Evolutionary conservation across 1,140 invertebrate species (phyloP).

Genomic region (Whitmania pigra): DNA sequence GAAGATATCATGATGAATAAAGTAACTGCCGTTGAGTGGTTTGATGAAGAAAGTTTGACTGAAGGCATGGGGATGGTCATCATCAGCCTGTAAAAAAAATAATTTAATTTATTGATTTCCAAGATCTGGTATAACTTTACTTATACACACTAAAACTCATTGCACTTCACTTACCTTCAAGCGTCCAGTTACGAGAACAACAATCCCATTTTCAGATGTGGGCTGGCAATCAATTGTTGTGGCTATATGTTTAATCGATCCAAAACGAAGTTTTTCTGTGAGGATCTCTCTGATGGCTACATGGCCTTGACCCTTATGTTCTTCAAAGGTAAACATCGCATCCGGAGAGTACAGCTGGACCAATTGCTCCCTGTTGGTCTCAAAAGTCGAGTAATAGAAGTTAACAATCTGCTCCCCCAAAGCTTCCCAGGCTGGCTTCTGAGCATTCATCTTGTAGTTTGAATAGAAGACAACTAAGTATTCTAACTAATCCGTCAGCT

Average conservation of each 20-base stretch:
- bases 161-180: conserved; percentile 56
- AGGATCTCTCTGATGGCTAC: conserved; percentile 86
- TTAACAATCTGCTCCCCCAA: conserved; percentile 7
- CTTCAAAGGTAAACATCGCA: conserved; percentile 87
- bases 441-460: not conserved
- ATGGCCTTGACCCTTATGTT: conserved; percentile 73
- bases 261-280: conserved; percentile 66
- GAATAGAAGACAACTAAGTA: no score
- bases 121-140: no score
- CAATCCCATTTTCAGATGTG: conserved; percentile 73
- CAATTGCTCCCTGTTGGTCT: conserved; percentile 6
- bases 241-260: conserved; percentile 78
- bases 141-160: not conserved
- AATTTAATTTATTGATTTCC: not conserved
- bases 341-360: conserved; percentile 11
- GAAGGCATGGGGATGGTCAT: conserved; percentile 79
- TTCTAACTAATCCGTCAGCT: no score
- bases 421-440: not conserved
- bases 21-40: conserved; percentile 69
- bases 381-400: not conserved
- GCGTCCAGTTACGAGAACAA: conserved; percentile 82
- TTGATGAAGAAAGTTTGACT: conserved; percentile 80
- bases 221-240: conserved; percentile 87
- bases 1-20: conserved; percentile 80
- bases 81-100: conserved; percentile 59